Base-by-base conservation (phyloP, 2,888 invertebrate genomes). In the Sarcophaga carnaria region DNA sequence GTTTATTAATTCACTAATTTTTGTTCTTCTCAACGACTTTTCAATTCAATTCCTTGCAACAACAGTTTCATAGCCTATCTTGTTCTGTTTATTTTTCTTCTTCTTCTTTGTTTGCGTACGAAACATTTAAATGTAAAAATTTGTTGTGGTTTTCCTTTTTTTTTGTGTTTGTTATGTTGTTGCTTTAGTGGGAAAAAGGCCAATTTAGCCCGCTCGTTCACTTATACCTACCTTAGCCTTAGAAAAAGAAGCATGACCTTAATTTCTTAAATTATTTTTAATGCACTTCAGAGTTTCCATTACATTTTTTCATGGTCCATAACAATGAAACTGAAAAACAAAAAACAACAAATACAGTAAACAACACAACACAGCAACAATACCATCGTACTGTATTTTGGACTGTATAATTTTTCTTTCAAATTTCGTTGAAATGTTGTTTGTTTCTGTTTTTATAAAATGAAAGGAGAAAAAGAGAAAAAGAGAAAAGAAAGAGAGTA, bases 231-330 rank as follows among this genome's bases (percentile, higher is more conserved):
- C 12, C 63, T 47, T 45, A 66, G 47, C 64, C 22, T 64, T 64
- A 27, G 22, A 69, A 49, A 76, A 54, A 60, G 27, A 47, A 59
- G 74, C 59, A 25, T 86, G 78, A 82, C 78, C 82, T 86, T 85
- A 85, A 80, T 85, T 80, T 72, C 54, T 54, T 12, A 54, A 54
- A 14, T 67, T 54, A 14, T 54, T 54, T 54, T 54, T 54, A 54
- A 54, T 14, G 54, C 54, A 54, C 54, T 54, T 54, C 4, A 54
- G 54, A 54, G 54, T 54, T 54, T 17, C 17, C 54, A 17, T 54
- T 54, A 3, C 54, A 14, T 17, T 54, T 14, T 54, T 12, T 54
- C 54, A 54, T 54, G 54, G 54, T 54, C 54, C 54, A 54, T 54
- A 54, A 54, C 17, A 17, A 45, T 8, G 17, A 62, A 62, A 22